Conservation (phyloP, 2,113 vertebrate species). For the Charadrius vociferus region DNA sequence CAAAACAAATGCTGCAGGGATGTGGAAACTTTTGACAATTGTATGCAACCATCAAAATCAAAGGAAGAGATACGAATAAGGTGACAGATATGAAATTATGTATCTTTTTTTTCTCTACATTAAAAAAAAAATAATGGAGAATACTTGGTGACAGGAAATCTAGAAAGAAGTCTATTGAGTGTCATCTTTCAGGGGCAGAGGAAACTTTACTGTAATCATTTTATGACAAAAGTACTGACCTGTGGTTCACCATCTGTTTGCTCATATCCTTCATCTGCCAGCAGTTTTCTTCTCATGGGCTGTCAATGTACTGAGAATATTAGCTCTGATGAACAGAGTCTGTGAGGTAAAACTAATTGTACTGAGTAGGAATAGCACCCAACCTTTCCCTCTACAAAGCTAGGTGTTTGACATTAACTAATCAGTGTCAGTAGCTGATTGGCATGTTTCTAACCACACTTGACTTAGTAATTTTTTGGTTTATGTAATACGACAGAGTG, state of each 20-base stretch:
- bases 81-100: not conserved
- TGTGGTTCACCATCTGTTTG: not conserved
- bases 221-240: not conserved
- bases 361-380: not conserved
- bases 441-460: not conserved
- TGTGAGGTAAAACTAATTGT: not conserved
- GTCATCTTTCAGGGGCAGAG: not conserved
- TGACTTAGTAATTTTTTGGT: not conserved
- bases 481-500: not conserved
- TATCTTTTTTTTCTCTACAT: not conserved
- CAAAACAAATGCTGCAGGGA: not conserved
- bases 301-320: not conserved
- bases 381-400: not conserved
- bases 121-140: not conserved
- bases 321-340: not conserved
- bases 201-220: not conserved
- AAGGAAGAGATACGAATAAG: not conserved
- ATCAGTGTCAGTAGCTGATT: not conserved
- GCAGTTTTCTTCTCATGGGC: not conserved
- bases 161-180: not conserved
- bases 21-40: not conserved
- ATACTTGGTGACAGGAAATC: not conserved
- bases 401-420: not conserved
- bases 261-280: not conserved
- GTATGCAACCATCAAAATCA: not conserved